Evolutionary conservation across 2,797 vertebrate species (phyloP).

Genomic region (Iguana delicatissima): DNA sequence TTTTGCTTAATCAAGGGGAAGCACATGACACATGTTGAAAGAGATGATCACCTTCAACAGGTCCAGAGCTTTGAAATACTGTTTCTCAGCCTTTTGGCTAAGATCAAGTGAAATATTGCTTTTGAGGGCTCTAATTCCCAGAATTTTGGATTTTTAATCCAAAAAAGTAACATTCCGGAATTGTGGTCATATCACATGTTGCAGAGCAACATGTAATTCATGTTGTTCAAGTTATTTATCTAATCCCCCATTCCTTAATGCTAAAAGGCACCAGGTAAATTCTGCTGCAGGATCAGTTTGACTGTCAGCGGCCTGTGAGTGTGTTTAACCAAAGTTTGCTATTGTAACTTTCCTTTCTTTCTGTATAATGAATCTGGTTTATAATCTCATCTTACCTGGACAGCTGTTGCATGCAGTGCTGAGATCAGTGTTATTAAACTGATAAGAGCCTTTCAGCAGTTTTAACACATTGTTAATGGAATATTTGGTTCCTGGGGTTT

Average conservation of each 20-base stretch:
- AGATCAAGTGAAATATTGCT: no score
- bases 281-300: neutral
- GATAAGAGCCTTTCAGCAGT: neutral
- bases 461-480: neutral
- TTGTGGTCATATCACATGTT: neutral
- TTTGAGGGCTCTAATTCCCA: no score
- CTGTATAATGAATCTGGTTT: neutral
- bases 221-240: neutral
- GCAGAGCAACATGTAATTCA: neutral
- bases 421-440: constrained; percentile 5
- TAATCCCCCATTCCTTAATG: neutral
- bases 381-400: neutral
- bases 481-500: neutral
- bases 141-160: no score
- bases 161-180: no score
- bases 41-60: neutral
- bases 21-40: neutral
- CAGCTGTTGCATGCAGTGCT: constrained; percentile 6
- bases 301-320: neutral
- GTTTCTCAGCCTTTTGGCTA: no score
- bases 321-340: neutral
- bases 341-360: neutral
- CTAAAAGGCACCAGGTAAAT: neutral
- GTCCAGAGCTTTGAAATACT: no score
- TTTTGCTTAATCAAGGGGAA: neutral